These are phyloP conservation scores for Andrena praecox DNA, from an alignment of 2,888 invertebrate genomes.

Conservation along the genomic window DNA sequence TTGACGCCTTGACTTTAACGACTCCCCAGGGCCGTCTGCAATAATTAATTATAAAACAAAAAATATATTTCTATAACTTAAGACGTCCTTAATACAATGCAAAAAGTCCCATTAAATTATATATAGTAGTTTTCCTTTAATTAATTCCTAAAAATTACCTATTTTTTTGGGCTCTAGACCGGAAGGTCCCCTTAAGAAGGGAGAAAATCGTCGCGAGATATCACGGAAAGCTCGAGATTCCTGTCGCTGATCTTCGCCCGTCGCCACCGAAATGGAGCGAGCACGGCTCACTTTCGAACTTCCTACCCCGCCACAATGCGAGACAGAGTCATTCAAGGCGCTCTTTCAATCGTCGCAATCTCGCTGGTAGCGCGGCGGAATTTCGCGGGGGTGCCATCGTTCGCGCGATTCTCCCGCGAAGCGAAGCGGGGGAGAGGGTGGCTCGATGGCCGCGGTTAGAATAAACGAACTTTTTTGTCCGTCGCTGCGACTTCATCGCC, in stretches of 20 bases:
- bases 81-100: no score
- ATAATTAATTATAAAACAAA: no score
- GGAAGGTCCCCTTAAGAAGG: no score
- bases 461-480: constrained; percentile 50
- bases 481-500: constrained; percentile 42
- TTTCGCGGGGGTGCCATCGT: constrained; percentile 1
- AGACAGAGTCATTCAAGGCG: neutral
- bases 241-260: neutral
- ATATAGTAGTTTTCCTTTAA: no score
- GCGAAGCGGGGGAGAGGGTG: constrained; percentile 3
- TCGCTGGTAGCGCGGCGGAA: neutral
- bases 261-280: neutral
- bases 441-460: constrained; percentile 38
- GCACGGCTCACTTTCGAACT: neutral
- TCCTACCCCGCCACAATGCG: neutral
- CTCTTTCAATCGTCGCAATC: constrained; percentile 24
- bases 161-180: no score
- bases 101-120: no score
- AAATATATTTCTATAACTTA: no score
- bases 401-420: neutral
- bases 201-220: neutral
- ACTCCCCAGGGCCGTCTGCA: no score
- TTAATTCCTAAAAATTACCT: no score
- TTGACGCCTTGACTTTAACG: no score
- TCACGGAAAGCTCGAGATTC: neutral